phyloP scores from a whole-genome alignment of 2,888 invertebrate species.

The Agrochola lychnidis region DNA sequence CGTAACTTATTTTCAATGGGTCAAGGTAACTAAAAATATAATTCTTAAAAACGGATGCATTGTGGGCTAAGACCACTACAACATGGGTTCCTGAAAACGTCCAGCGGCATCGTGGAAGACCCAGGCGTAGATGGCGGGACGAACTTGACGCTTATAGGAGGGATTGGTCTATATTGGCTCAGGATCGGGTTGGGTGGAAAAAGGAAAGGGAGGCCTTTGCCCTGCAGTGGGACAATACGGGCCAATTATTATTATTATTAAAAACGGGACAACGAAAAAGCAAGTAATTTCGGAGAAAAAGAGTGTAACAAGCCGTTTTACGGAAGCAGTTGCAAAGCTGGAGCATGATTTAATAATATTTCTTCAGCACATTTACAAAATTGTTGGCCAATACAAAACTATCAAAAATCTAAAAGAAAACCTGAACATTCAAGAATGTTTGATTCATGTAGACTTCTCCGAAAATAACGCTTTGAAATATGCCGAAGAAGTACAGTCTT shows the following conservation, averaged over 20 bases:
- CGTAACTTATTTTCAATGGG: not conserved
- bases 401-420: conserved; percentile 35
- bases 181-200: too few relatives aligned
- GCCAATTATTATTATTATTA: too few relatives aligned
- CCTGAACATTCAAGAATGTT: conserved; percentile 34
- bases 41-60: not conserved
- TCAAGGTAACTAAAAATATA: conserved; percentile 2
- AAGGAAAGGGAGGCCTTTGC: too few relatives aligned
- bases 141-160: too few relatives aligned
- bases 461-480: not conserved
- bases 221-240: too few relatives aligned
- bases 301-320: conserved; percentile 1
- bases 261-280: conserved; percentile 1
- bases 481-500: not conserved
- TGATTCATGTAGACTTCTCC: conserved; percentile 51
- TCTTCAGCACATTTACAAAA: not conserved
- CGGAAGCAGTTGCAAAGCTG: not conserved
- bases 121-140: too few relatives aligned
- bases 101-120: too few relatives aligned
- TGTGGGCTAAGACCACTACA: too few relatives aligned
- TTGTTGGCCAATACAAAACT: conserved; percentile 16
- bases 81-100: too few relatives aligned
- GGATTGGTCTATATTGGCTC: too few relatives aligned
- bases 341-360: conserved; percentile 7
- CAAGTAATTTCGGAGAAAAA: conserved; percentile 2